phyloP scores from a whole-genome alignment of 2,113 vertebrate species.

The Rhea americana region DNA sequence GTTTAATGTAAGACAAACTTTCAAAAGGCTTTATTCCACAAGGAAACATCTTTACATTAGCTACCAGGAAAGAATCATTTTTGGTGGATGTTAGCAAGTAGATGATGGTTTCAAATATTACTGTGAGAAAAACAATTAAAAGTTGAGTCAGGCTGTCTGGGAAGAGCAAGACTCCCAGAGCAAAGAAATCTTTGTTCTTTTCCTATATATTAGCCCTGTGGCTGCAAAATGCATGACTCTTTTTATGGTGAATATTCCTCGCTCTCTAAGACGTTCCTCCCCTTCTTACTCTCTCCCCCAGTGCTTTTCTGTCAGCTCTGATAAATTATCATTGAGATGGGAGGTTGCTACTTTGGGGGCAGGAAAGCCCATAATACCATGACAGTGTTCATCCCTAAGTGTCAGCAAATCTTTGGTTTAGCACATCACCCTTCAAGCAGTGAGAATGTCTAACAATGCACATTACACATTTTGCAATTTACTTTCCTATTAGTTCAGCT shows the following conservation, averaged over 20 bases:
- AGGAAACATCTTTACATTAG: not conserved
- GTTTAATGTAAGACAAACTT: not conserved
- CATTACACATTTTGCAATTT: slow-evolving; percentile 19
- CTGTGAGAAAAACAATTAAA: not conserved
- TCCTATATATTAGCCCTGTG: not conserved
- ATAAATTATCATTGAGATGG: slow-evolving; percentile 12
- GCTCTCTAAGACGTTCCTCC: not conserved
- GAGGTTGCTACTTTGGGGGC: slow-evolving; percentile 16
- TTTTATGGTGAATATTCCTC: not conserved
- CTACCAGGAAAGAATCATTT: not conserved
- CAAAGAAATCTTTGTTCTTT: not conserved
- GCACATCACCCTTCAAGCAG: not conserved
- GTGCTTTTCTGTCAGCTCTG: not conserved
- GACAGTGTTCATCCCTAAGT: slow-evolving; percentile 12
- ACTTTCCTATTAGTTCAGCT: not conserved
- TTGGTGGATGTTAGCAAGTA: not conserved
- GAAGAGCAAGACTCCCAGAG: not conserved
- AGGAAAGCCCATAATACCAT: not conserved
- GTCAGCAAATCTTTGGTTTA: slow-evolving; percentile 29
- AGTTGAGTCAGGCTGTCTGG: not conserved
- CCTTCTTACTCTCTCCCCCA: not conserved
- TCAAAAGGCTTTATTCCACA: not conserved
- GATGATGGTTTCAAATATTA: not conserved
- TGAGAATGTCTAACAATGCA: not conserved
- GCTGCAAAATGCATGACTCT: not conserved